A percentile compares a stretch with the other conserved stretches of the same genome.
These are phyloP conservation scores for Limanda limanda DNA, from an alignment of 2,113 vertebrate genomes.

Conservation along the genomic window DNA sequence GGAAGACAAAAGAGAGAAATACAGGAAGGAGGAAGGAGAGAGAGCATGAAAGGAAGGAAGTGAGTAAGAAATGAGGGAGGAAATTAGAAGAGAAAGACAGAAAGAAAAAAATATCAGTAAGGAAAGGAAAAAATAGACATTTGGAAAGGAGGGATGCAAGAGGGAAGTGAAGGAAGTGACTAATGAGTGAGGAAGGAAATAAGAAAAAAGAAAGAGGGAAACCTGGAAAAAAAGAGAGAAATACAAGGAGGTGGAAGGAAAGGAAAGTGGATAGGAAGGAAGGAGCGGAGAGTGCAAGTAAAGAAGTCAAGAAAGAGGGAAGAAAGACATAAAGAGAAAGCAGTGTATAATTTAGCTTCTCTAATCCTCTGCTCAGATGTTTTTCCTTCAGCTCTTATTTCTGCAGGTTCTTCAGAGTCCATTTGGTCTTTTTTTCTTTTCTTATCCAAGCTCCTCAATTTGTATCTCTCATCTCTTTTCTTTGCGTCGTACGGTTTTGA, in stretches of 20 bases:
- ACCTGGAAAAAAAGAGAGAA: neutral
- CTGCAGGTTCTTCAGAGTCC: neutral
- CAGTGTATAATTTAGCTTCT: neutral
- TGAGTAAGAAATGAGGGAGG: neutral
- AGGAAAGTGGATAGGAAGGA: too few species aligned
- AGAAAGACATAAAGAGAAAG: neutral
- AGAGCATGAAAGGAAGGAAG: neutral
- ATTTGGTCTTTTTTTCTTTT: neutral
- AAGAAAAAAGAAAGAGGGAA: neutral
- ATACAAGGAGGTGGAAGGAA: too few species aligned
- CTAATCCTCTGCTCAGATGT: slow-evolving; percentile 7
- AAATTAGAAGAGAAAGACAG: too few species aligned
- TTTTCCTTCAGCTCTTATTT: slow-evolving; percentile 3
- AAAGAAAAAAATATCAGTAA: neutral
- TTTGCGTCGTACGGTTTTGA: slow-evolving; percentile 35
- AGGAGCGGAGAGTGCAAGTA: too few species aligned
- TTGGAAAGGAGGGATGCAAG: too few species aligned
- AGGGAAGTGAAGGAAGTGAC: neutral
- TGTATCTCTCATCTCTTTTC: slow-evolving; percentile 25
- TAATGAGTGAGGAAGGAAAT: too few species aligned
- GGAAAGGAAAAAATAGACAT: neutral
- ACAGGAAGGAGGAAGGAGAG: too few species aligned
- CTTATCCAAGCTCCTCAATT: slow-evolving; percentile 10
- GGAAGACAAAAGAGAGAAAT: too few species aligned
- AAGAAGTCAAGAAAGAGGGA: too few species aligned